A percentile compares a stretch with the other conserved stretches of the same genome.
phyloP scores from a whole-genome alignment of 2,888 invertebrate species.

The Pyrgus malvae region DNA sequence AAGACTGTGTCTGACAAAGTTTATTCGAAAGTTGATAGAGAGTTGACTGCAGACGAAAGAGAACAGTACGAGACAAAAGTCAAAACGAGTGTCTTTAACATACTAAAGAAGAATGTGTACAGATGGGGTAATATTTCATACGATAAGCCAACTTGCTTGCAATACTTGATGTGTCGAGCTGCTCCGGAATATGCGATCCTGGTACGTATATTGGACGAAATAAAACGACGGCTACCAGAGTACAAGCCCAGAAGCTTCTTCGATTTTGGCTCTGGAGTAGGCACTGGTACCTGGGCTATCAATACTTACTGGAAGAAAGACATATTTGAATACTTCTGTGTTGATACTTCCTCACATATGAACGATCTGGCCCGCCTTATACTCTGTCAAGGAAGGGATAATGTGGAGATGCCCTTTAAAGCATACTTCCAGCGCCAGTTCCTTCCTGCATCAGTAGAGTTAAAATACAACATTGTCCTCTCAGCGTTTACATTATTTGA shows the following conservation, averaged over 20 bases:
- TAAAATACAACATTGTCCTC: constrained; percentile 89
- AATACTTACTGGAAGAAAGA: constrained; percentile 86
- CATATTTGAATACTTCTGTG: constrained; percentile 91
- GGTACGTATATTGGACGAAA: constrained; percentile 87
- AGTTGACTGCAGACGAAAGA: constrained; percentile 57
- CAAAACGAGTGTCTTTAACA: constrained; percentile 76
- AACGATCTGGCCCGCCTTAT: constrained; percentile 89
- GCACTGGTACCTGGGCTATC: constrained; percentile 93
- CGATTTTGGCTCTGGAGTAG: constrained; percentile 96
- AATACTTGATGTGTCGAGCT: constrained; percentile 87
- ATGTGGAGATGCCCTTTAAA: constrained; percentile 80
- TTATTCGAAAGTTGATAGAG: constrained; percentile 46
- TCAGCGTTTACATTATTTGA: constrained; percentile 92
- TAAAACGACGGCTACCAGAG: constrained; percentile 81
- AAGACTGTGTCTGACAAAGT: constrained; percentile 57
- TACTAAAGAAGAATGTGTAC: constrained; percentile 84
- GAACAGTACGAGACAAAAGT: constrained; percentile 68
- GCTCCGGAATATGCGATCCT: constrained; percentile 89
- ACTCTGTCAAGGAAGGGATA: constrained; percentile 84
- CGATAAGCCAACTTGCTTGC: constrained; percentile 82
- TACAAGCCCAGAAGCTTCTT: constrained; percentile 90
- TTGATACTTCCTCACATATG: constrained; percentile 92
- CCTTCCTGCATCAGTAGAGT: constrained; percentile 84
- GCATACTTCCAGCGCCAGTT: constrained; percentile 90
- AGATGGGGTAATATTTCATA: constrained; percentile 89